Evolutionary conservation across 2,797 vertebrate species (phyloP).

Genomic region (Anableps anableps): DNA sequence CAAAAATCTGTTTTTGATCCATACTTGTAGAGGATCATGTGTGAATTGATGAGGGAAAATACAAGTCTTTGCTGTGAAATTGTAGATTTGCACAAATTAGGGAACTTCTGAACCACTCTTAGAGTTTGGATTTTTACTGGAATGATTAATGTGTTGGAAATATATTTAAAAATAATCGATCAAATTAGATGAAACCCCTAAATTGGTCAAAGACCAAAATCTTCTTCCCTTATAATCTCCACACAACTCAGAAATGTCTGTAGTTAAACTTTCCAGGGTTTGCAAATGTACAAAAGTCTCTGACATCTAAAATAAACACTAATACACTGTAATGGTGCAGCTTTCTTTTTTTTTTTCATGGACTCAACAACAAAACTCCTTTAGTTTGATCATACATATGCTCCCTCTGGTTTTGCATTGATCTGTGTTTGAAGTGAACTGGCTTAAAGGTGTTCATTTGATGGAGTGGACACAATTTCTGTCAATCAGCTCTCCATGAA

Average conservation of each 20-base stretch:
- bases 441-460: neutral
- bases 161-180: neutral
- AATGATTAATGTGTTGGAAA: neutral
- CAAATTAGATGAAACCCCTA: neutral
- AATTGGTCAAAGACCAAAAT: neutral
- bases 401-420: neutral
- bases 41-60: neutral
- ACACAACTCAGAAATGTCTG: too few relatives aligned
- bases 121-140: neutral
- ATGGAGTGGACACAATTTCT: neutral
- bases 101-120: neutral
- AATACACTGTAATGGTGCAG: neutral
- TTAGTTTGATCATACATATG: conserved; percentile 3
- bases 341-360: conserved; percentile 9
- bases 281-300: neutral
- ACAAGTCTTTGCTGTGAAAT: neutral
- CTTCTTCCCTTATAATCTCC: neutral
- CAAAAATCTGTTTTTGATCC: neutral
- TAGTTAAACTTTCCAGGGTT: neutral
- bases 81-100: conserved; percentile 8
- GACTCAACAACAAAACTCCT: conserved; percentile 4
- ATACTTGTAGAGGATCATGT: neutral
- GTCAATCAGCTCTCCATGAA: neutral
- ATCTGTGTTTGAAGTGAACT: conserved; percentile 5
- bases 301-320: conserved; percentile 3